phyloP scores from a whole-genome alignment of 2,113 vertebrate genomes.

The Vanacampus margaritifer region DNA sequence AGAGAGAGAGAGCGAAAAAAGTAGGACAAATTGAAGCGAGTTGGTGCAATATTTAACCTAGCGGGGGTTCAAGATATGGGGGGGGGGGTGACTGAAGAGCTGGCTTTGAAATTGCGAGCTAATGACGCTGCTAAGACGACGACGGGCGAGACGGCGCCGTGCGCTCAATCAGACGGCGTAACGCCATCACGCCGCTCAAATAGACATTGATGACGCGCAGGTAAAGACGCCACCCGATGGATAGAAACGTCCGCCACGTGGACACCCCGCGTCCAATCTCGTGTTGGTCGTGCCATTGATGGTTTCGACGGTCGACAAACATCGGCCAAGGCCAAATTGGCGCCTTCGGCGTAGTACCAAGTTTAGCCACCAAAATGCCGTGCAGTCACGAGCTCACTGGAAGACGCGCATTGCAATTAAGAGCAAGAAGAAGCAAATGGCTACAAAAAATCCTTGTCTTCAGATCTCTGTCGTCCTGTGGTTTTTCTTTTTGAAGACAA shows the following conservation, averaged over 20 bases:
- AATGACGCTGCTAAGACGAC: not conserved
- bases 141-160: not conserved
- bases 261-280: too few species aligned
- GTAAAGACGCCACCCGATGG: not conserved
- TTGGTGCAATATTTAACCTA: conserved; percentile 31
- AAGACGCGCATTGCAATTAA: not conserved
- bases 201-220: conserved; percentile 37
- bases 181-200: conserved; percentile 38
- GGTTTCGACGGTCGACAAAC: too few species aligned
- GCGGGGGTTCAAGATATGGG: not conserved
- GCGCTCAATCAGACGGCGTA: conserved; percentile 13
- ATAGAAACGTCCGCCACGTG: too few species aligned
- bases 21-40: not conserved
- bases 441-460: too few species aligned
- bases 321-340: too few species aligned
- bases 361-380: not conserved
- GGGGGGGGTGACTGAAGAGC: too few species aligned
- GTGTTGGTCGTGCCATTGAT: too few species aligned
- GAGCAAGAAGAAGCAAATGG: not conserved
- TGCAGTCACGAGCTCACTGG: not conserved
- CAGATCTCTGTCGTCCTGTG: too few species aligned
- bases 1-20: not conserved
- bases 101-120: not conserved
- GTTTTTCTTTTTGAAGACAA: too few species aligned
- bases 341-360: not conserved